Percentiles rank a stretch among this genome's conserved stretches.
Conservation (phyloP, 2,113 vertebrate species). For the Gnathonemus longibarbis region DNA sequence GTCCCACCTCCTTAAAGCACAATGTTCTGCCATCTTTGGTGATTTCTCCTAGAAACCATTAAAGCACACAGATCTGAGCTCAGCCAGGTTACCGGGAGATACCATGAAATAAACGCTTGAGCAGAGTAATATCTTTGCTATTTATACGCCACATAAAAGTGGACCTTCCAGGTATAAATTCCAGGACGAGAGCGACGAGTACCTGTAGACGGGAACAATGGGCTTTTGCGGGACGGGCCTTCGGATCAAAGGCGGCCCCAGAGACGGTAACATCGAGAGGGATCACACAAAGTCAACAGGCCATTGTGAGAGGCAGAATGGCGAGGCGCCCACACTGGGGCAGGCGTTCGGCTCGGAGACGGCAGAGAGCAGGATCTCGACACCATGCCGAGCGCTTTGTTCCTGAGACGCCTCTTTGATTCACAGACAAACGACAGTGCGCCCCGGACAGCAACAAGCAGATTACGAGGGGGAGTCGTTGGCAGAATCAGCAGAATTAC, state of each 20-base stretch:
- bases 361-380: not conserved
- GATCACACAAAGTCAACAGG: slow-evolving; percentile 21
- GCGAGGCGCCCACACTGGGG: not conserved
- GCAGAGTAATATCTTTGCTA: not conserved
- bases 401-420: not conserved
- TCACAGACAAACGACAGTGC: not conserved
- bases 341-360: not conserved
- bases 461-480: not conserved
- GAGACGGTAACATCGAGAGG: not conserved
- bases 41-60: not conserved
- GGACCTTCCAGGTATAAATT: not conserved
- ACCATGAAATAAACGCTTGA: not conserved
- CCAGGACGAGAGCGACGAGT: not conserved
- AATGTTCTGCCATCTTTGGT: not conserved
- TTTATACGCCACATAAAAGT: not conserved
- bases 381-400: not conserved
- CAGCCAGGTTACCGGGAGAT: not conserved
- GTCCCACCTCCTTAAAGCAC: not conserved
- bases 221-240: not conserved
- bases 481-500: not conserved
- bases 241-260: not conserved
- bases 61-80: not conserved
- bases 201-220: not conserved
- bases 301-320: not conserved
- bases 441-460: not conserved